Evolutionary conservation across 2,113 vertebrate genomes (phyloP).

Genomic region (Petaurus breviceps): DNA sequence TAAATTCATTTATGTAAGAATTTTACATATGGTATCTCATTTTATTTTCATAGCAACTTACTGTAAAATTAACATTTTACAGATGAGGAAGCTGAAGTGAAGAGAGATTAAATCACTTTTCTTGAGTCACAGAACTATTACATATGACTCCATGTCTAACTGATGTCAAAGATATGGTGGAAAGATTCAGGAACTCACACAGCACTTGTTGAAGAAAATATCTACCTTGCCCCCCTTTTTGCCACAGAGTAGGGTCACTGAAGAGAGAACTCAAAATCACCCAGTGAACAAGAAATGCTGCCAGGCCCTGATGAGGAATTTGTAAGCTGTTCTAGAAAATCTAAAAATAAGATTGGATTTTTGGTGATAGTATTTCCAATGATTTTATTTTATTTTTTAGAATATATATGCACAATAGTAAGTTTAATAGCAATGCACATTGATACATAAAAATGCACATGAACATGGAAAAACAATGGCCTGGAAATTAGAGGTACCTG

Average conservation of each 20-base stretch:
- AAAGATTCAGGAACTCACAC: not conserved
- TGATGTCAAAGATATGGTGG: not conserved
- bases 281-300: not conserved
- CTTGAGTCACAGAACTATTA: not conserved
- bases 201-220: not conserved
- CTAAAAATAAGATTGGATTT: not conserved
- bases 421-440: not conserved
- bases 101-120: not conserved
- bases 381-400: not conserved
- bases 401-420: not conserved
- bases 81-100: not conserved
- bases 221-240: not conserved
- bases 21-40: not conserved
- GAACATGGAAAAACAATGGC: not conserved
- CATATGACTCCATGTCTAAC: not conserved
- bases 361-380: not conserved
- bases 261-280: not conserved
- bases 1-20: not conserved
- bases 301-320: not conserved
- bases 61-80: not conserved
- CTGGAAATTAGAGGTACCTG: not conserved
- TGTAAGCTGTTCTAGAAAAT: not conserved
- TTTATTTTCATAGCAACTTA: not conserved
- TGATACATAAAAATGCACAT: not conserved
- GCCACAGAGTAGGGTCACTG: not conserved